Base-by-base conservation (phyloP, 37 sponge, comb jelly and placozoan species). In the Hexactinellida sp. region DNA sequence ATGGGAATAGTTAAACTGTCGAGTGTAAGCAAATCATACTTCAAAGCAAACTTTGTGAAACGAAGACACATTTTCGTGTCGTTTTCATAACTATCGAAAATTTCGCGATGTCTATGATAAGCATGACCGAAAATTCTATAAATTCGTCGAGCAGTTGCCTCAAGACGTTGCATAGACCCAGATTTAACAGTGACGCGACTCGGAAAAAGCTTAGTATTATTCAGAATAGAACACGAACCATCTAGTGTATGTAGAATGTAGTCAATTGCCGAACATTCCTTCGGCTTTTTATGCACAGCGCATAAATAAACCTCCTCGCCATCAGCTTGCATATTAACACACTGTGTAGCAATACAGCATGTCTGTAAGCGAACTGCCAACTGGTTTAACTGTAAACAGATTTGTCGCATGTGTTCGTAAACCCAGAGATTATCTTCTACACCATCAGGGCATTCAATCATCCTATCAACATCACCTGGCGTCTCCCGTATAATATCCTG, bases 61-160 rank as follows among this genome's bases (percentile, higher is more conserved):
- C 99, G 86, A 63, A 55, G 82, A 89, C 99, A 98, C 32, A 98
- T 90, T 47, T 71, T 90, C 54, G 95, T 97, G 71, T 90, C 87
- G 3, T 36, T 54, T 90, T 98, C 99, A 88, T 92, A 98, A 30
- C 92, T 90, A 82, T 93, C 94, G 87, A 85, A 98, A 36, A 95
- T 41, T 0, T 63, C 54, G 36, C 93, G 92, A 84, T 98, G 99
- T 38, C 94, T 96, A 55, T 84, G 95, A 88, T 91, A 98, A 39
- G 99, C 95, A 82, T 98, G 99, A 13, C 95, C 91, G 85, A 98
- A 95, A 63, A 98, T 98, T 28, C 99, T 87, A 86, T 98, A 98
- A 25, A 98, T 87, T 25, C 99, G 54, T 38, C 99, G 84, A 36
- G 96, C 93, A 0, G 93, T 89, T 23, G 96, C 92, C 38, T 93